Evolutionary conservation across 2,888 invertebrate species (phyloP), one percentile per base, ranked within the genome.

Genomic region (Megaustenia siamemsis): DNA sequence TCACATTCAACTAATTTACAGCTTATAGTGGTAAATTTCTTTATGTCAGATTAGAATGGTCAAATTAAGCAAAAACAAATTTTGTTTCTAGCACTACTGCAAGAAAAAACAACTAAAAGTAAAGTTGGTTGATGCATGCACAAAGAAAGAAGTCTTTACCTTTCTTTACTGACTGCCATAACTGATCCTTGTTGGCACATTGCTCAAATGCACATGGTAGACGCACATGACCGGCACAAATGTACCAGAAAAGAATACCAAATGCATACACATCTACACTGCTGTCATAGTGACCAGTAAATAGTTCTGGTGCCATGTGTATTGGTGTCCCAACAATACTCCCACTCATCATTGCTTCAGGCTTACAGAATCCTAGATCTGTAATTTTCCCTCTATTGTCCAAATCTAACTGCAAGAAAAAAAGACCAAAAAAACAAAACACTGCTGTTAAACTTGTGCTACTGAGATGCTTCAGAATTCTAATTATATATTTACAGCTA

Each of bases 231-330:
- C 97, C 97, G 0, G 97, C 96, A 93, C 97, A 97, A 82, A 97
- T 95, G 90, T 97, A 97, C 97, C 97, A 97, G 94, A 97, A 97
- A 66, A 97, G 94, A 86, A 98, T 96, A 8, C 97, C 97, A 93
- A 98, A 97, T 0, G 97, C 97, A 92, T 97, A 98, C 0, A 97
- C 96, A 91, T 98, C 97, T 15, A 98, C 97, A 86, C 96, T 96
- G 86, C 96, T 96, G 92, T 97, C 97, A 91, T 97, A 97, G 87
- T 96, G 96, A 60, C 97, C 97, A 24, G 96, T 96, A 86, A 97
- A 95, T 79, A 98, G 95, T 93, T 98, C 97, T 0, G 98, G 98
- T 21, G 97, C 97, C 97, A 98, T 97, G 94, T 98, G 97, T 85
- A 97, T 97, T 0, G 97, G 98, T 10, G 94, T 94, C 77, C 94